A percentile compares a stretch with the other conserved stretches of the same genome.
Evolutionary conservation across 2,113 vertebrate genomes (phyloP).

Genomic region (Marmota monax): DNA sequence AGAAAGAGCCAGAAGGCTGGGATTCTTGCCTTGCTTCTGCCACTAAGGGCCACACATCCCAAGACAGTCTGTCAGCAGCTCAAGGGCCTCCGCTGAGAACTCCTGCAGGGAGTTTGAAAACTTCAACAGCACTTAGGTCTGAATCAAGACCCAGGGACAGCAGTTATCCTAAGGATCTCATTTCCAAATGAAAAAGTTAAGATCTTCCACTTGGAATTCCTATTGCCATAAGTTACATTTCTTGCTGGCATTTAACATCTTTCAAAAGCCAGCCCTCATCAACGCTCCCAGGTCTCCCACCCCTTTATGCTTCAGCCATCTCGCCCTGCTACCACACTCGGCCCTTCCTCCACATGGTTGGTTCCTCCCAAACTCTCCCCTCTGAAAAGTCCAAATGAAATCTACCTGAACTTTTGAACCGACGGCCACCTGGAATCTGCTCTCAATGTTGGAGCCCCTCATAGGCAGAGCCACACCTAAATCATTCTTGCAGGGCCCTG

Average conservation of each 20-base stretch:
- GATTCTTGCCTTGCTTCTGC: background rate
- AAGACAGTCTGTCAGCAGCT: background rate
- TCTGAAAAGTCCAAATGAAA: background rate
- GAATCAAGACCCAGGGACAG: background rate
- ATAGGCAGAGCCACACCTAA: background rate
- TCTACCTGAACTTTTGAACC: background rate
- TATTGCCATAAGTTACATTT: background rate
- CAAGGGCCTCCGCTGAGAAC: background rate
- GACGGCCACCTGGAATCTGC: background rate
- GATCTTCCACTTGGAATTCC: background rate
- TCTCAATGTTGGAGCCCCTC: background rate
- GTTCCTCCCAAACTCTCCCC: background rate
- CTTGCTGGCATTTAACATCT: constrained; percentile 46
- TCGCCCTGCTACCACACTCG: background rate
- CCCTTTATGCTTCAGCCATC: constrained; percentile 46
- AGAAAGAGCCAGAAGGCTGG: background rate
- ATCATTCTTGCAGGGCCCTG: background rate
- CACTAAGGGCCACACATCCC: background rate
- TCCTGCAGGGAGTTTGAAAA: background rate
- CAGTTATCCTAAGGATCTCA: background rate
- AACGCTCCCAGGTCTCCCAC: background rate
- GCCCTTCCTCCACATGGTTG: background rate
- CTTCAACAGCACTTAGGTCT: background rate
- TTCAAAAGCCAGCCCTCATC: background rate
- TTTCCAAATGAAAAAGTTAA: constrained; percentile 3